A percentile compares a stretch with the other conserved stretches of the same genome.
Conservation (phyloP, 2,797 vertebrate species). For the Protonibea diacanthus region DNA sequence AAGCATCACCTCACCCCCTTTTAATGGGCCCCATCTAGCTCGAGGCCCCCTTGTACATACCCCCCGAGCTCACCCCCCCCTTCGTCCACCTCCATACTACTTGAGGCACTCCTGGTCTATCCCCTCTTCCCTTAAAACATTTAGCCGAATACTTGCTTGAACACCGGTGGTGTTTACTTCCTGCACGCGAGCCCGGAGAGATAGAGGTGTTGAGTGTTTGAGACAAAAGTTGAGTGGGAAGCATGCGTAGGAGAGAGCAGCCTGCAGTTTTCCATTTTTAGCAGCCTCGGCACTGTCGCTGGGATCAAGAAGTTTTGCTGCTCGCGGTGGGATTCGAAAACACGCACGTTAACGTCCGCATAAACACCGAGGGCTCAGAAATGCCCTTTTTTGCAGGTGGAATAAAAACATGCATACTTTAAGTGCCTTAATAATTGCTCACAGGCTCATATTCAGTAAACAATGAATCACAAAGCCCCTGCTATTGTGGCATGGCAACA, state of each 20-base stretch:
- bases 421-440: constrained; percentile 66
- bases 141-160: constrained; percentile 36
- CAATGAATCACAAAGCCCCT: constrained; percentile 54
- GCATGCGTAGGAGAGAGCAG: constrained; percentile 75
- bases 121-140: constrained; percentile 46
- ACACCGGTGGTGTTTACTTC: constrained; percentile 68
- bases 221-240: constrained; percentile 82
- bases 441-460: constrained; percentile 61
- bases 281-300: constrained; percentile 55
- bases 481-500: constrained; percentile 64
- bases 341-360: constrained; percentile 4
- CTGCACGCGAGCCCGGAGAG: constrained; percentile 63
- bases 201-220: constrained; percentile 72
- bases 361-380: constrained; percentile 31
- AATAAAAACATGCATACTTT: constrained; percentile 56
- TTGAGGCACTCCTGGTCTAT: constrained; percentile 28
- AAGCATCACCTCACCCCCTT: constrained; percentile 66
- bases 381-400: constrained; percentile 69
- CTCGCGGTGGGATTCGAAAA: constrained; percentile 48
- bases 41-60: constrained; percentile 6
- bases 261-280: constrained; percentile 83
- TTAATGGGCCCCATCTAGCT: constrained; percentile 65
- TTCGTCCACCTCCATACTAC: neutral
- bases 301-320: constrained; percentile 70
- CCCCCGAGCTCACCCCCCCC: neutral